Evolutionary conservation across 2,888 invertebrate species (phyloP), one percentile per base, ranked within the genome.

Genomic region (Leuctra nigra): DNA sequence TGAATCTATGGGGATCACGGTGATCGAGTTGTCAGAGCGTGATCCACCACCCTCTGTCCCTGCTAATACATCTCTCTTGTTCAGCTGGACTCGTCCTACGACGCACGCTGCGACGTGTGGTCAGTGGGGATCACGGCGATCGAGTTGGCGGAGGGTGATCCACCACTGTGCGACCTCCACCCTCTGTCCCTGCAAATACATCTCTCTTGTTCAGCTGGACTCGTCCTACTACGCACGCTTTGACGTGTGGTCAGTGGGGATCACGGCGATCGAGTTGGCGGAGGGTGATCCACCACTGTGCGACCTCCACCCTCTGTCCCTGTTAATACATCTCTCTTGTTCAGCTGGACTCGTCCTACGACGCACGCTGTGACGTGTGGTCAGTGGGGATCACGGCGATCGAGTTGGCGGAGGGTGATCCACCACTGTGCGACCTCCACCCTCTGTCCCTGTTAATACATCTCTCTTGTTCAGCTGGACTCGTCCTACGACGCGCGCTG

Each of bases 211-310:
- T n/a, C 47, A 89, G 68, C 68, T 87, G 62, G 87, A 88, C 64
- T 85, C 86, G 65, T 84, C 84, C 4, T 89, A 89, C 67, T 88
- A 89, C 68, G 82, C 84, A 48, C 78, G 89, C 35, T 87, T 87
- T 69, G 89, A 89, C 69, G 81, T 88, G 0, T 89, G 89, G 89
- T n/a, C n/a, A n/a, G n/a, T n/a, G n/a, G n/a, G n/a, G n/a, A n/a
- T n/a, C n/a, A 88, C 87, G 1, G 86, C 87, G 20, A 87, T 89
- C 60, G 88, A 89, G 68, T 71, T 89, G 63, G 84, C 87, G 3
- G 87, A 88, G 70, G 87, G 87, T 35, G 85, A 85, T 65, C 86
- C 86, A 2, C 86, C 86, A n/a, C n/a, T 85, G 13, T 82, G 85
- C 7, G 86, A 87, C 23, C 73, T 87, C 9, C 88, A 89, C 70